Evolutionary conservation across 2,888 invertebrate genomes (phyloP).

Genomic region (Cantharis nigra): DNA sequence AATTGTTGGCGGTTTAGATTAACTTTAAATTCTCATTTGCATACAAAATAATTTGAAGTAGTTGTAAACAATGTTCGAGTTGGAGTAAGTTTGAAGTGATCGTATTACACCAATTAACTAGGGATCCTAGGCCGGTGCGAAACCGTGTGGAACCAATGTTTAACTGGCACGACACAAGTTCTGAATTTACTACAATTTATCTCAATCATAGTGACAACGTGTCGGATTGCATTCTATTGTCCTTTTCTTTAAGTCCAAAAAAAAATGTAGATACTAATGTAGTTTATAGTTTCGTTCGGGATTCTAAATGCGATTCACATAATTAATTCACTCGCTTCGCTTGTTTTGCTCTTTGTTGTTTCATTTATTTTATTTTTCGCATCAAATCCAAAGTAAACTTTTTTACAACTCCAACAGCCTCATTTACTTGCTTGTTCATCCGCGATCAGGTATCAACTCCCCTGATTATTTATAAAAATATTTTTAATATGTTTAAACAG

Average conservation of each 20-base stretch:
- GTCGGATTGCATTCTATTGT: slow-evolving; percentile 3
- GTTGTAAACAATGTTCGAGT: slow-evolving; percentile 17
- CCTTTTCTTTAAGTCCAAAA: neutral
- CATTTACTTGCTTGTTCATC: neutral
- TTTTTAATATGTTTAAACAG: too few species aligned
- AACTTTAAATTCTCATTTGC: neutral
- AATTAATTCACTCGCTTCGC: neutral
- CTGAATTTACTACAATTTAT: slow-evolving; percentile 20
- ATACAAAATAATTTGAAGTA: slow-evolving; percentile 16
- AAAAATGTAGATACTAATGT: neutral
- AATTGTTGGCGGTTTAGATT: neutral
- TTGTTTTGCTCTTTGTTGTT: neutral
- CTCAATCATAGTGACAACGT: slow-evolving; percentile 12
- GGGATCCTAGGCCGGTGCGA: slow-evolving; percentile 15
- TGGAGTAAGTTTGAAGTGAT: slow-evolving; percentile 20
- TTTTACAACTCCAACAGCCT: neutral
- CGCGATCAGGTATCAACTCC: neutral
- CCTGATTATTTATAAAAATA: neutral
- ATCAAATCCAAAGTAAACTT: neutral
- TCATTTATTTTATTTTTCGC: neutral
- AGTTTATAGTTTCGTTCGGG: neutral
- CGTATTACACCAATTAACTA: slow-evolving; percentile 27
- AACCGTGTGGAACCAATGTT: slow-evolving; percentile 23
- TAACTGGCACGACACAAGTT: slow-evolving; percentile 10
- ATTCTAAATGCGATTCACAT: neutral